Evolutionary conservation across 37 sponge, comb jelly and placozoan species (phyloP), one percentile per base, ranked within the genome.

Genomic region (Spongia lamella): DNA sequence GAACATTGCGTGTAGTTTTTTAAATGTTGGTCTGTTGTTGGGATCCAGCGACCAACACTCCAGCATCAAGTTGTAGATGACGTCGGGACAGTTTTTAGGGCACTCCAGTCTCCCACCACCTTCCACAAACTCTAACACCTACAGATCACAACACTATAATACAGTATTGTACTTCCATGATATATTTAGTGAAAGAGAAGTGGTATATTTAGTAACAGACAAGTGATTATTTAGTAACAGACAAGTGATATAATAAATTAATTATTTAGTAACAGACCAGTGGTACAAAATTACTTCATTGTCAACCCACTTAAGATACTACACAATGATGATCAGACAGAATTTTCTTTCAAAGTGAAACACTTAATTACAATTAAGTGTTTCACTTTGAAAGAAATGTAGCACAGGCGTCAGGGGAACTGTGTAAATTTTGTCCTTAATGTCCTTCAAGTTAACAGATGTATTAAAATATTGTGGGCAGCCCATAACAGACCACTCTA

Each of bases 21-120:
- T 66, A 73, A 96, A 96, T 0, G 88, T 87, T 24, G 94, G 97
- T 68, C 97, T 68, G 25, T 66, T 15, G 7, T 6, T 56, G 11
- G 91, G 83, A 21, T 96, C 97, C 56, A 89, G 71, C 6, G 85
- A 78, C 97, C 97, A 96, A 60, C 97, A 96, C 47, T 79, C 66
- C 17, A 70, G 49, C 97, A 96, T 96, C 37, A 91, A 38, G 19
- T 70, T 36, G 62, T 95, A 95, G 32, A 90, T 82, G 26, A 75
- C 16, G n/a, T 47, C 63, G 1, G 96, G 89, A 75, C 96, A 95
- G 26, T 51, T 62, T 2, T 58, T 63, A 22, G 96, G 96, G 25
- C 78, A 22, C 9, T 71, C 69, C 43, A 95, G 40, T 15, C 96
- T 79, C 4, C 81, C 64, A n/a, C 56, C 68, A 53, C 91, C 77